These are phyloP conservation scores for Cheilosia urbana DNA, from an alignment of 2,888 invertebrate genomes.

Conservation along the genomic window DNA sequence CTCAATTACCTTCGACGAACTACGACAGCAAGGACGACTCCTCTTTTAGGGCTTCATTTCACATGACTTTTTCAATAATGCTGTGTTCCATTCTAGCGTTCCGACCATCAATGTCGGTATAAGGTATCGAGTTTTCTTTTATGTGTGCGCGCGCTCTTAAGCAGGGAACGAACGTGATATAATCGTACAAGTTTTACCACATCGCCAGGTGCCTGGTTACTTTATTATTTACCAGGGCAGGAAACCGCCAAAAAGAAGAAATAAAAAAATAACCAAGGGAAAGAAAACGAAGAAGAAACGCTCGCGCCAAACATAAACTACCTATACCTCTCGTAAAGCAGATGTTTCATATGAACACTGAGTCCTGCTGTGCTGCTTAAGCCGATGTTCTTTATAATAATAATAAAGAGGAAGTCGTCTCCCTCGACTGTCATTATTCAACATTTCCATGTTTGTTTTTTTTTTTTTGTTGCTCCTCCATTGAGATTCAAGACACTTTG, in stretches of 20 bases:
- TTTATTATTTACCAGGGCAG: conserved; percentile 30
- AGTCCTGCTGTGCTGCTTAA: conserved; percentile 25
- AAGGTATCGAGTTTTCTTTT: conserved; percentile 30
- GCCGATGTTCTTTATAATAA: conserved; percentile 42
- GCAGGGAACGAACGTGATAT: conserved; percentile 18
- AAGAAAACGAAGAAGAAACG: conserved; percentile 29
- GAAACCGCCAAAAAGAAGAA: conserved; percentile 32
- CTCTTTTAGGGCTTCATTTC: conserved; percentile 60
- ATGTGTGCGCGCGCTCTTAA: neutral
- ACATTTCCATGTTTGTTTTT: conserved; percentile 13
- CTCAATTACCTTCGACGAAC: conserved; percentile 52
- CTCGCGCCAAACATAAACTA: conserved; percentile 69
- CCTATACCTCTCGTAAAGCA: conserved; percentile 47
- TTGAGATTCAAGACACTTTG: conserved; percentile 13
- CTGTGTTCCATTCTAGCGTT: neutral
- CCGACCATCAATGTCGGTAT: neutral
- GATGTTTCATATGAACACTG: conserved; percentile 58
- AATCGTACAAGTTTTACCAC: conserved; percentile 64
- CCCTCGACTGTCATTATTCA: conserved; percentile 31
- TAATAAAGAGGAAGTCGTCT: conserved; percentile 36
- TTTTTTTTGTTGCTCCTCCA: neutral
- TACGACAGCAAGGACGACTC: neutral
- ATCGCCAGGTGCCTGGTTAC: conserved; percentile 65
- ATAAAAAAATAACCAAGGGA: conserved; percentile 9
- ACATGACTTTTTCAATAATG: conserved; percentile 59